Conservation (phyloP, 2,797 vertebrate species). For the Eutrigla gurnardus region DNA sequence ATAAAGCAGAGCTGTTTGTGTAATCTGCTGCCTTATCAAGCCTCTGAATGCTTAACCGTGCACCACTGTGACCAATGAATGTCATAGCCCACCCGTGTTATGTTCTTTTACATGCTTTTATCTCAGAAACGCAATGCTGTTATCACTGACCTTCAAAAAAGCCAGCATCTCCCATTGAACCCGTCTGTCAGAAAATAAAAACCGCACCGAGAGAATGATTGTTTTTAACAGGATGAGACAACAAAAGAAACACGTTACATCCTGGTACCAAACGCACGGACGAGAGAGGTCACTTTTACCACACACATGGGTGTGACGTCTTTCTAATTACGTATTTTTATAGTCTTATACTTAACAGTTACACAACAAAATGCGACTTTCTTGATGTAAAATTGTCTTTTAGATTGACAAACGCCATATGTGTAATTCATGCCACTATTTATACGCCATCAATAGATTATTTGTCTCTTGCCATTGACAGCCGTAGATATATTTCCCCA, state of each 20-base stretch:
- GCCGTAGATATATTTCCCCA: no score
- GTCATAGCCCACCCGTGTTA: conserved; percentile 27
- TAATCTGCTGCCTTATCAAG: conserved; percentile 22
- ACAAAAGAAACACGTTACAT: neutral
- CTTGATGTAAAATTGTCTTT: no score
- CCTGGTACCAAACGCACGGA: no score
- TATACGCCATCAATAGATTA: no score
- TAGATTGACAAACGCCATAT: no score
- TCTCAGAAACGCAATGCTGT: conserved; percentile 2
- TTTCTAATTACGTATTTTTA: no score
- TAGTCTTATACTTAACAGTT: no score
- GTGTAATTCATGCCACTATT: no score
- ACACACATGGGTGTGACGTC: no score
- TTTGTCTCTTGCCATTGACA: no score
- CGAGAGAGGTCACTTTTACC: no score
- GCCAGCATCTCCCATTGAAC: neutral
- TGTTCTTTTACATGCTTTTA: conserved; percentile 19
- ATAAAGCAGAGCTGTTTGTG: conserved; percentile 24
- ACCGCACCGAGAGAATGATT: neutral
- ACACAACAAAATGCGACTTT: no score
- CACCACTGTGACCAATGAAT: conserved; percentile 56
- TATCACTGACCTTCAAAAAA: neutral
- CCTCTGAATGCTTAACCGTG: conserved; percentile 19
- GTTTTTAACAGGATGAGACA: neutral
- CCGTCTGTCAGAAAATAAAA: neutral